A percentile compares a stretch with the other conserved stretches of the same genome.
phyloP scores from a whole-genome alignment of 2,888 invertebrate genomes.

The Bibio marci region DNA sequence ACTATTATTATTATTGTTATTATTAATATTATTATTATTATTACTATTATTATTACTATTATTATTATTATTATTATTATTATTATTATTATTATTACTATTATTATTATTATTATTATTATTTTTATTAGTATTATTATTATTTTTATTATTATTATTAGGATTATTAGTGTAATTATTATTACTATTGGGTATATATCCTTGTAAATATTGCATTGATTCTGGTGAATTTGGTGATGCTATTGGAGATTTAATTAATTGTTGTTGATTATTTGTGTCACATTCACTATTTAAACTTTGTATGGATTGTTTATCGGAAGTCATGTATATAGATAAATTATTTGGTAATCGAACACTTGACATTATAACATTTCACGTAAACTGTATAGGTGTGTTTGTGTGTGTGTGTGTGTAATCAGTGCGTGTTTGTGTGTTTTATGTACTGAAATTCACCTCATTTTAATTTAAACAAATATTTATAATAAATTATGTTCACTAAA shows the following conservation, averaged over 20 bases:
- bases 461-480: no score
- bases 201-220: background rate
- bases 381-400: no score
- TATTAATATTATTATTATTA: background rate
- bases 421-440: no score
- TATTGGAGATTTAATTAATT: no score
- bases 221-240: background rate
- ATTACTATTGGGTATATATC: background rate
- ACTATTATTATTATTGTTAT: background rate
- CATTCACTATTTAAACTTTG: constrained; percentile 22
- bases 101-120: background rate
- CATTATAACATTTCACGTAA: constrained; percentile 17
- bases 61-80: background rate
- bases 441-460: no score
- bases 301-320: constrained; percentile 16
- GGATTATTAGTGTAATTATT: background rate
- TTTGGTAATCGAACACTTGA: constrained; percentile 28
- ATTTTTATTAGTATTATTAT: background rate
- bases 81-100: background rate
- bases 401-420: background rate
- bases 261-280: constrained; percentile 9
- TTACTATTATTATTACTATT: background rate
- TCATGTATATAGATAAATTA: constrained; percentile 22
- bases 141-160: background rate
- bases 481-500: no score